phyloP scores from a whole-genome alignment of 2,113 vertebrate species.

The Scomber colias region DNA sequence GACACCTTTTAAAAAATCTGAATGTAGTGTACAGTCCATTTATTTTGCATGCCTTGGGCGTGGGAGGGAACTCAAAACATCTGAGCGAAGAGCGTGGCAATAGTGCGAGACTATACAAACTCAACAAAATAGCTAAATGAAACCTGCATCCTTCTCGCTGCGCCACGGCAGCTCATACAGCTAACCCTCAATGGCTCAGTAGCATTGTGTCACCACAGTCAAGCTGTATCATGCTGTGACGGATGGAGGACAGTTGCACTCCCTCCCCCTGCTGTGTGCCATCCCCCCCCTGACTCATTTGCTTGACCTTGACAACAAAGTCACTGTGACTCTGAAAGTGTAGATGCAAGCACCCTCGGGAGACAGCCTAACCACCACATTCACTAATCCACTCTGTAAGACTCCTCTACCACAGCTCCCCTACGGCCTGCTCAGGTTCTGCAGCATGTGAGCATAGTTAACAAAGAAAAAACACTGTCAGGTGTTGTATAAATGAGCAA shows the following conservation, averaged over 20 bases:
- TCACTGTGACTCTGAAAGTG: constrained; percentile 63
- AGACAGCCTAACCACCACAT: constrained; percentile 52
- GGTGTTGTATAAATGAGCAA: constrained; percentile 34
- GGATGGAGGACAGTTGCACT: constrained; percentile 64
- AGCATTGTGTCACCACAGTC: constrained; percentile 55
- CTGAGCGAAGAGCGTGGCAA: constrained; percentile 4
- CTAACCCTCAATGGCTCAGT: constrained; percentile 48
- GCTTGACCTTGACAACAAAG: constrained; percentile 78
- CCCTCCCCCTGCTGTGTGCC: constrained; percentile 59
- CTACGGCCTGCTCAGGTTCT: constrained; percentile 57
- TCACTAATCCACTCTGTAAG: constrained; percentile 55
- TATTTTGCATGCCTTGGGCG: not conserved
- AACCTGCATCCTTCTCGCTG: constrained; percentile 60
- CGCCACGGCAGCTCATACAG: constrained; percentile 32
- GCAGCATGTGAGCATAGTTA: constrained; percentile 38
- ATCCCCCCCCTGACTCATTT: constrained; percentile 79
- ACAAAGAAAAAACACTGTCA: constrained; percentile 48
- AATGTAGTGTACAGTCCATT: not conserved
- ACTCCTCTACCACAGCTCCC: constrained; percentile 39
- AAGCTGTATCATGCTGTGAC: constrained; percentile 53
- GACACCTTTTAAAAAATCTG: not conserved
- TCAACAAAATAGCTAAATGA: constrained; percentile 45
- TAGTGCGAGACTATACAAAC: not conserved
- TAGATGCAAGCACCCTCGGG: constrained; percentile 69
- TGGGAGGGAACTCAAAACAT: constrained; percentile 17